Base-by-base conservation (phyloP, 2,888 invertebrate species). In the Drosophila mulleri region DNA sequence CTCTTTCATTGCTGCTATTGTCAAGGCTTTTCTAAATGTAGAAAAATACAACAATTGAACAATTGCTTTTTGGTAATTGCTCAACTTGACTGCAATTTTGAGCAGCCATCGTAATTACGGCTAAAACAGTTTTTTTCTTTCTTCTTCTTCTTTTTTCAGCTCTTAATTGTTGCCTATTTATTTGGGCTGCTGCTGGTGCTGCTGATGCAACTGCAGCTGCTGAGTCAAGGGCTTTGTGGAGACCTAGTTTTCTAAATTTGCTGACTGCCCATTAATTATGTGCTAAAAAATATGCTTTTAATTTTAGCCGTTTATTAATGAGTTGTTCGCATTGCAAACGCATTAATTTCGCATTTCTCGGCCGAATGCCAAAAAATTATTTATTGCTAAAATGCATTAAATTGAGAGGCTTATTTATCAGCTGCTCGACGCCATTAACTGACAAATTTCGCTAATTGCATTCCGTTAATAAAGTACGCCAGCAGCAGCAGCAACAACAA, bases 391-490 rank as follows among this genome's bases (percentile, higher is more conserved):
- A 91, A 91, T 80, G 78, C 90, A 90, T 90, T 90, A 91, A 90
- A 81, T 86, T 82, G 80, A 90, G 89, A 88, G 89, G 89, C 90
- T 90, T 89, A 91, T 91, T 91, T 90, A 88, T 91, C 75, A 83
- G 86, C 79, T 85, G 85, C 72, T 79, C 78, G 68, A 75, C 66
- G 86, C 85, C 86, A 86, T 86, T 89, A 84, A 86, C 86, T 84
- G 89, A 87, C 86, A 86, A 86, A 86, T 86, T 88, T 78, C 68
- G 81, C 86, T 86, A 86, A 86, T 86, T 86, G 88, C 88, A 81
- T 84, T 89, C 78, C 86, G 88, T 86, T 86, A 86, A 89, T 89
- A 88, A 86, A 88, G 80, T 84, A 67, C 83, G 41, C n/a, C 69
- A 48, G 42, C 48, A 58, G 32, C 67, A 48, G 42, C 29, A 29